Conservation (phyloP, 2,797 vertebrate genomes). For the Sebastes hubbsi region DNA sequence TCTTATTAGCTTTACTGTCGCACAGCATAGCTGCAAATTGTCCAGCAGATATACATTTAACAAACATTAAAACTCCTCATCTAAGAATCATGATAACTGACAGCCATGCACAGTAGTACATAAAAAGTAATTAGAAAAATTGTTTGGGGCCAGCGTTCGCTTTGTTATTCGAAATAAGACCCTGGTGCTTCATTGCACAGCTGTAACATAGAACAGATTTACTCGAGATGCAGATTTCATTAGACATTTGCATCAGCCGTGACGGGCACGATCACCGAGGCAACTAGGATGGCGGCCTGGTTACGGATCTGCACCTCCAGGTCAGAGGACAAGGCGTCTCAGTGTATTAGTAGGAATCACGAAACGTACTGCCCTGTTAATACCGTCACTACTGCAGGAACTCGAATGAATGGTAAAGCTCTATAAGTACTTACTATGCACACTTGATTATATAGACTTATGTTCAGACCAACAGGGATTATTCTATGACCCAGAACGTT, state of each 20-base stretch:
- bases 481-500: not conserved
- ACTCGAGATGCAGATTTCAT: slow-evolving; percentile 19
- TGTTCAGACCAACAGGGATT: slow-evolving; percentile 11
- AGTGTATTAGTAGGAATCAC: slow-evolving; percentile 17
- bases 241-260: slow-evolving; percentile 12
- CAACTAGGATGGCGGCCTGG: slow-evolving; percentile 31
- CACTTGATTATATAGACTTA: not conserved
- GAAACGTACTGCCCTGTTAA: slow-evolving; percentile 35
- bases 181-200: not conserved
- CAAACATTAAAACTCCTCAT: not conserved
- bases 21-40: not conserved
- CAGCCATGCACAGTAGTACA: not conserved
- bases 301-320: slow-evolving; percentile 28
- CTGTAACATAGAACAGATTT: slow-evolving; percentile 31
- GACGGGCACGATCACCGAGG: slow-evolving; percentile 17
- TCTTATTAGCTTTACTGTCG: not conserved
- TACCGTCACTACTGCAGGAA: not conserved
- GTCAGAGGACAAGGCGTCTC: slow-evolving; percentile 25
- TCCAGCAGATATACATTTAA: not conserved
- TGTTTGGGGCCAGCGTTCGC: not conserved
- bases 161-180: not conserved
- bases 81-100: not conserved
- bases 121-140: not conserved
- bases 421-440: not conserved
- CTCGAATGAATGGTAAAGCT: slow-evolving; percentile 33